Evolutionary conservation across 2,797 vertebrate genomes (phyloP).

Genomic region (Odontamblyopus rebecca): DNA sequence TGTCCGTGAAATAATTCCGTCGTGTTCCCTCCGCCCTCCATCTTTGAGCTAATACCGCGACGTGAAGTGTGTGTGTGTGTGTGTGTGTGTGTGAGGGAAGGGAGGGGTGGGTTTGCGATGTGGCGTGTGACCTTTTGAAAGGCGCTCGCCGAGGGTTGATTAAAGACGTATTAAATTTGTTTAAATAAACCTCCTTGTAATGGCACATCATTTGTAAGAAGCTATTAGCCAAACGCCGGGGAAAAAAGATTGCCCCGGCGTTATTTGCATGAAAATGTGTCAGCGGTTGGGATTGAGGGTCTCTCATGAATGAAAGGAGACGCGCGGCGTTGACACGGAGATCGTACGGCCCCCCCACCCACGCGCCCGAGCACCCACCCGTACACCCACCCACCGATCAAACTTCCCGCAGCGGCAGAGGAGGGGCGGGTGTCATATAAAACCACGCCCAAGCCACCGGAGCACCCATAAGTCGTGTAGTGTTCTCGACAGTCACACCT

Average conservation of each 20-base stretch:
- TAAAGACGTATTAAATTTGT: conserved; percentile 99
- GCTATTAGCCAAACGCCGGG: conserved; percentile 92
- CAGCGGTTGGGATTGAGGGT: conserved; percentile 81
- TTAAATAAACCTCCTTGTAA: conserved; percentile 99
- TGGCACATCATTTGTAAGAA: conserved; percentile 99
- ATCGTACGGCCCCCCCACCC: conserved; percentile 74
- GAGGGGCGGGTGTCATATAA: conserved; percentile 59
- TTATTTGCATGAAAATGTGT: conserved; percentile 99
- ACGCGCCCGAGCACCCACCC: neutral
- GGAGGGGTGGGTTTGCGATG: conserved; percentile 82
- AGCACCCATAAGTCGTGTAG: conserved; percentile 12
- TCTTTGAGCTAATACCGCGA: conserved; percentile 93
- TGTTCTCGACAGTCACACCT: conserved; percentile 22
- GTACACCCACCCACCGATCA: conserved; percentile 51
- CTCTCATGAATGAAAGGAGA: conserved; percentile 85
- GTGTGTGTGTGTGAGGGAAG: conserved; percentile 50
- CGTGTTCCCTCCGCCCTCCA: conserved; percentile 83
- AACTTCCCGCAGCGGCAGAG: conserved; percentile 66
- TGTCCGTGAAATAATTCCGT: conserved; percentile 95
- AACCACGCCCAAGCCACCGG: conserved; percentile 47
- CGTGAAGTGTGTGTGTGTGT: conserved; percentile 39
- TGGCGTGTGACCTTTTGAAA: conserved; percentile 99
- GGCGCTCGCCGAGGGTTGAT: conserved; percentile 91
- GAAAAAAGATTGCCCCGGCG: conserved; percentile 81
- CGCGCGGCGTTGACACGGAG: conserved; percentile 86